Conservation (phyloP, 2,888 invertebrate species). For the Magallana nippona region DNA sequence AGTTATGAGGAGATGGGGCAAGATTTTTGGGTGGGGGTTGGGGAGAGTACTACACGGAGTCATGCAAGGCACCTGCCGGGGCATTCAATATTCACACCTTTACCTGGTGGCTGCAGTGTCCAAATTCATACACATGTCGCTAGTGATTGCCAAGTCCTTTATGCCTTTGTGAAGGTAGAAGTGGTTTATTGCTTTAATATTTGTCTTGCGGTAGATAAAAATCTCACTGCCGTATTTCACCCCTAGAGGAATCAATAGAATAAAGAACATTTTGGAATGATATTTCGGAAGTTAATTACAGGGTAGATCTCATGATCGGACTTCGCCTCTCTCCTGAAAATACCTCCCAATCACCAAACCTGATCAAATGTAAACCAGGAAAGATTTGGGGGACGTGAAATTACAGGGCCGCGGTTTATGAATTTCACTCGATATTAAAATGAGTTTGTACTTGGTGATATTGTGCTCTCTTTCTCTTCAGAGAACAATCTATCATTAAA, state of each 20-base stretch:
- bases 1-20: background rate
- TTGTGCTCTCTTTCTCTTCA: background rate
- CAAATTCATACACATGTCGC: slow-evolving; percentile 1
- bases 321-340: slow-evolving; percentile 7
- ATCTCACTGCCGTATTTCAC: slow-evolving; percentile 28
- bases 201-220: slow-evolving; percentile 32
- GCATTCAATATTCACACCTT: slow-evolving; percentile 10
- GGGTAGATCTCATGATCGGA: background rate
- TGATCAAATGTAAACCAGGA: slow-evolving; percentile 27
- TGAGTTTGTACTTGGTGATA: background rate
- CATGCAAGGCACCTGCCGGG: slow-evolving; percentile 15
- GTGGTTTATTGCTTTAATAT: slow-evolving; percentile 25
- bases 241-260: slow-evolving; percentile 1
- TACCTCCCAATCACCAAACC: slow-evolving; percentile 7
- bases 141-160: background rate
- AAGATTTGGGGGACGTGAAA: slow-evolving; percentile 13
- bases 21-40: background rate
- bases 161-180: slow-evolving; percentile 1
- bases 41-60: background rate
- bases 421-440: background rate
- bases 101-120: background rate
- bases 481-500: background rate
- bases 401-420: slow-evolving; percentile 21
- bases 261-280: slow-evolving; percentile 20
- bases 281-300: slow-evolving; percentile 18